A percentile compares a stretch with the other conserved stretches of the same genome.
Evolutionary conservation across 2,113 vertebrate genomes (phyloP).

Genomic region (Hydrochoerus hydrochaeris): DNA sequence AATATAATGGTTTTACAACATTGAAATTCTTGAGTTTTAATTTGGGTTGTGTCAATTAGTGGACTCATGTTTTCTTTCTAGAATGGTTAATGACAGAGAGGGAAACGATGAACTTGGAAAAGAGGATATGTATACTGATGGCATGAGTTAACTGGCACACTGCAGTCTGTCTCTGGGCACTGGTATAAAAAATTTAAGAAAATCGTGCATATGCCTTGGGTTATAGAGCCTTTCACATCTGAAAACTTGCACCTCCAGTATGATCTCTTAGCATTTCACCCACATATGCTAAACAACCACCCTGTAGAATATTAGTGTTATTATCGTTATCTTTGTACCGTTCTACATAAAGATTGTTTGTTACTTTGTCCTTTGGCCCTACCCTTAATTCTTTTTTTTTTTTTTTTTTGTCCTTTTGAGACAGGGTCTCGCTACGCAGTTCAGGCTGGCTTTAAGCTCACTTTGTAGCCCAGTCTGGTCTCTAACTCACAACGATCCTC

Average conservation of each 20-base stretch:
- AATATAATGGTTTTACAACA: background rate
- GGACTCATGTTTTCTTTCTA: constrained; percentile 5
- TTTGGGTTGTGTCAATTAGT: constrained; percentile 23
- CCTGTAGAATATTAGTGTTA: background rate
- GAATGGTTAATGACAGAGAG: background rate
- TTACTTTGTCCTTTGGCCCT: background rate
- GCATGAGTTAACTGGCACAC: background rate
- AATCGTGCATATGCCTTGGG: background rate
- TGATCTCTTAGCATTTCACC: background rate
- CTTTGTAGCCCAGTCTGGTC: too few relatives aligned
- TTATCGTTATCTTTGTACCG: background rate
- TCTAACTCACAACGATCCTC: too few relatives aligned
- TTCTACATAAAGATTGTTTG: background rate
- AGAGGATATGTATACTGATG: background rate
- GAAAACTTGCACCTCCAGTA: background rate
- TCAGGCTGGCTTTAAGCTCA: too few relatives aligned
- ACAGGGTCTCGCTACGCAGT: too few relatives aligned
- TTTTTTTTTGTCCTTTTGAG: too few relatives aligned
- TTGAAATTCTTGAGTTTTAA: background rate
- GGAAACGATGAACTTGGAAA: background rate
- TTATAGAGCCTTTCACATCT: background rate
- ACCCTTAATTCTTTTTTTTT: background rate
- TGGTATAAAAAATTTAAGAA: background rate
- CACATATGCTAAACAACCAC: too few relatives aligned
- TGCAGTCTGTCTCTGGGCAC: background rate